Evolutionary conservation across 2,888 invertebrate species (phyloP), one percentile per base, ranked within the genome.

Genomic region (Psylliodes chrysocephalus): DNA sequence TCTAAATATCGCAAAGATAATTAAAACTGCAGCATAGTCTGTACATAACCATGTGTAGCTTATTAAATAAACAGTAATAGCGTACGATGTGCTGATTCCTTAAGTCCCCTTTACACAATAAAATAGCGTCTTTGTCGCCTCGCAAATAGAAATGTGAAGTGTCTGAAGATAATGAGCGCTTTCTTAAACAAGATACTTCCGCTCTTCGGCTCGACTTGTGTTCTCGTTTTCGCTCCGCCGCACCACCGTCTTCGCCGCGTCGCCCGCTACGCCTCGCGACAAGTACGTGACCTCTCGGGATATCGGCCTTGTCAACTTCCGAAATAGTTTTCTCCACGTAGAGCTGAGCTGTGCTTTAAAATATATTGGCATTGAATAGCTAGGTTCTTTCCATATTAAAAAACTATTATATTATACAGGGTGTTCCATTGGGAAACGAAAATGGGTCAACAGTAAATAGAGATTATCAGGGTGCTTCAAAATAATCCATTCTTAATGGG

Each of bases 141-240:
- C 30, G 47, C 38, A 22, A 56, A 56, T 62, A 44, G 53, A 52
- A 63, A 52, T 14, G 55, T 28, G 49, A 56, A 56, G 56, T 56
- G 44, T 51, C 44, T 62, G 51, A 19, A 46, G 42, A 53, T 63
- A 63, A 63, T 63, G 51, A 63, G 63, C 22, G 44, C 35, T 52
- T 63, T 52, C 63, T 57, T 35, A 52, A 51, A 57, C 57, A 53
- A 52, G 57, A 63, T 63, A 57, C 63, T 51, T 63, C 52, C 51
- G 49, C 15, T 25, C 28, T 49, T 25, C 49, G 30, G 30, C 28
- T 49, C 28, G 15, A 28, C 49, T 49, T 49, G 49, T 49, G 22
- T 12, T 46, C 22, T 14, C 46, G 46, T 22, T 10, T 22, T 14
- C 46, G 46, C 46, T 19, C 25, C 28, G 30, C 1, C 28, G 49